Evolutionary conservation across 92 coral and sea anemone genomes (phyloP), one percentile per base, ranked within the genome.

Genomic region (Pocillopora grandis): DNA sequence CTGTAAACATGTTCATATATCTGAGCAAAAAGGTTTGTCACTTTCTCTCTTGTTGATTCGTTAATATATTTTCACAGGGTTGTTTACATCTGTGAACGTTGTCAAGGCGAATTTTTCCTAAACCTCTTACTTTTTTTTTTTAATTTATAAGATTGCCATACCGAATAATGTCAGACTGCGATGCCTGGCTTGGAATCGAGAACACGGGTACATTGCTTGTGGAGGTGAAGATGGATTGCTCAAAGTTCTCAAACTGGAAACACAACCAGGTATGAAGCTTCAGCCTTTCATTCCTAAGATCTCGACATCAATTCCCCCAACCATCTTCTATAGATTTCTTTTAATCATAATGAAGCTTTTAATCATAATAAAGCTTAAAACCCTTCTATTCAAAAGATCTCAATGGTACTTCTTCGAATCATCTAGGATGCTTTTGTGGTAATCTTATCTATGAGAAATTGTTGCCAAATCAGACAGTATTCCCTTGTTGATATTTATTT

Each of bases 221-320:
- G 98, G 98, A 6, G 98, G 98, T 37, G 98, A 96, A 69, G 98
- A 96, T 60, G 98, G 98, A 11, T 75, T 96, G 69, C 90, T 96
- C 37, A 96, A 96, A 80, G 94, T 96, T 62, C 87, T 96, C 60
- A 96, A 96, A 84, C 72, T 96, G 13, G 98, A 96, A 77, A 90
- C 90, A 31, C 98, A 96, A 68, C 96, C 90, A 92, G 98, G 98
- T 96, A 27, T 27, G 31, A 27, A 27, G 31, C 31, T 27, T 27
- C 31, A 27, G 31, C 31, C 31, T 27, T 27, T 27, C 31, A 27
- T 27, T 27, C 1, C 31, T 0, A 27, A 27, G 31, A 27, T 27
- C 31, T 27, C 31, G 1, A 27, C 1, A 1, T 27, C 31, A 27
- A 27, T 27, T 27, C 31, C 0, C 31, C 31, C 0, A 27, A 27